Evolutionary conservation across 2,113 vertebrate species (phyloP), one percentile per base, ranked within the genome.

Genomic region (Oceanites oceanicus): DNA sequence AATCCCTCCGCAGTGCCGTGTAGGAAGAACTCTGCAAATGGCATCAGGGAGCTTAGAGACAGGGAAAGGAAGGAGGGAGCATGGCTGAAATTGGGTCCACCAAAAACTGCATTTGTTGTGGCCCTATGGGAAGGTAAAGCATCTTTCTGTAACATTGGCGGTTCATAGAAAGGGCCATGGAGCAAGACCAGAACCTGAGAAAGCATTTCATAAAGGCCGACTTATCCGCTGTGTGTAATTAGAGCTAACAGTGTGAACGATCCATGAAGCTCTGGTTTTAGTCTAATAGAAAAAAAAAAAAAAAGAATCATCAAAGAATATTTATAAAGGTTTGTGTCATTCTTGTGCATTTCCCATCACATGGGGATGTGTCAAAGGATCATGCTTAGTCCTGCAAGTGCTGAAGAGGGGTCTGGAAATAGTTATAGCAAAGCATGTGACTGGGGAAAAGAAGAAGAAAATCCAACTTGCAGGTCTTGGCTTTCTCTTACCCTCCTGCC

Each of bases 341-440:
- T 62, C 73, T 45, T 58, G 52, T 65, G 79, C 40, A 8, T 49
- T 74, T 92, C 75, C 87, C 83, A 79, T 95, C 97, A 94, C 92
- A 34, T 27, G 90, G 53, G 70, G 78, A 79, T 97, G 95, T 52
- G 94, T 96, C 92, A 83, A 86, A 56, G 66, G 79, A 21, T 88
- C 85, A 17, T 1, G 2, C 52, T 75, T 2, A 14, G 90, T 36
- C 80, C 81, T 86, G 42, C 30, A 25, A 81, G n/a, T 4, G 58
- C 89, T 77, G 44, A 59, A 63, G 77, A 55, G 27, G 21, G 58
- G 70, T 27, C 72, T 94, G 92, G 96, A 96, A 96, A 94, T 13
- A 74, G 38, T 93, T 88, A 72, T 0, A 38, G 72, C 47, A 29
- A 58, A 82, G 56, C 94, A 78, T 55, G 62, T 79, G 92, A 7